Evolutionary conservation across 2,113 vertebrate genomes (phyloP).

Genomic region (Hyla sarda): DNA sequence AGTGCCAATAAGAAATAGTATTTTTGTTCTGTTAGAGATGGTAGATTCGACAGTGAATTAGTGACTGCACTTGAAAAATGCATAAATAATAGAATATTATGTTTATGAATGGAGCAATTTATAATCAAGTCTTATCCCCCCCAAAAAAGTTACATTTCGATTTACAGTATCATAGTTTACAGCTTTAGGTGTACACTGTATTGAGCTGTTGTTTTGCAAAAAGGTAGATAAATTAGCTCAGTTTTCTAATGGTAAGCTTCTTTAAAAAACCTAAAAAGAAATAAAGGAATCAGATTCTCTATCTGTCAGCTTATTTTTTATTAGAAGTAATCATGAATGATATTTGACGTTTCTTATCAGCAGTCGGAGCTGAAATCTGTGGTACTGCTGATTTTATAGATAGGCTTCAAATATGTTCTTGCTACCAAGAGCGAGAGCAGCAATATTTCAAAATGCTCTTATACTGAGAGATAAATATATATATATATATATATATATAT

Average conservation of each 20-base stretch:
- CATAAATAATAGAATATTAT: no score
- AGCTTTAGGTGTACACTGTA: no score
- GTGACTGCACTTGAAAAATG: no score
- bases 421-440: background rate
- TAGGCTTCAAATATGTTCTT: slow-evolving; percentile 70
- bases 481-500: no score
- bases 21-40: no score
- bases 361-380: slow-evolving; percentile 67
- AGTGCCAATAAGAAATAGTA: no score
- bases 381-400: slow-evolving; percentile 64
- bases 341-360: slow-evolving; percentile 75
- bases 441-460: slow-evolving; percentile 39
- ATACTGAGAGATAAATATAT: background rate
- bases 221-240: slow-evolving; percentile 65
- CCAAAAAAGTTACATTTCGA: background rate
- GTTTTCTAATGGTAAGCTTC: slow-evolving; percentile 63
- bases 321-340: slow-evolving; percentile 65
- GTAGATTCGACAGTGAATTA: no score
- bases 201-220: slow-evolving; percentile 48
- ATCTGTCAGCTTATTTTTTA: slow-evolving; percentile 64
- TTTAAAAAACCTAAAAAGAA: slow-evolving; percentile 66
- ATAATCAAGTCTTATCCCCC: background rate
- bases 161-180: no score
- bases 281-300: slow-evolving; percentile 62
- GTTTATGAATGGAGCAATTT: background rate